A percentile compares a stretch with the other conserved stretches of the same genome.
phyloP scores from a whole-genome alignment of 2,113 vertebrate genomes.

The Heteronetta atricapilla region DNA sequence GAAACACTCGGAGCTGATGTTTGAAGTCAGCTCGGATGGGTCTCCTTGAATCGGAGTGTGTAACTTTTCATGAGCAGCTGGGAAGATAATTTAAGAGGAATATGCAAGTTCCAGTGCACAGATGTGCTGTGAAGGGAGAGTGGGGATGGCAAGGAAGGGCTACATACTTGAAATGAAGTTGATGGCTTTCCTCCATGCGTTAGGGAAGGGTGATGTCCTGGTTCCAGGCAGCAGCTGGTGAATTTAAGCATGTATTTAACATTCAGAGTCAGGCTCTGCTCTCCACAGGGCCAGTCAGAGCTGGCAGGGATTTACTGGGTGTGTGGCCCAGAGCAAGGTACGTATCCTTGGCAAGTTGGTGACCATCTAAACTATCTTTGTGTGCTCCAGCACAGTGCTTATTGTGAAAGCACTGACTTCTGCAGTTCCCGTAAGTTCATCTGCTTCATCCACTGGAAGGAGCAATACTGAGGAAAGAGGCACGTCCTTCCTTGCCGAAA shows the following conservation, averaged over 20 bases:
- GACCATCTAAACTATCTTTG: not conserved
- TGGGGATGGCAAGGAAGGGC: not conserved
- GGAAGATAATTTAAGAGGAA: not conserved
- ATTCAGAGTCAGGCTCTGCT: not conserved
- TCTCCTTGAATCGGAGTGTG: not conserved
- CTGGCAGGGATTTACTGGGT: not conserved
- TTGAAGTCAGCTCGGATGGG: not conserved
- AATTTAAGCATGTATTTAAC: not conserved
- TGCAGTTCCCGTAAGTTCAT: not conserved
- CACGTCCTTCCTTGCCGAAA: not conserved
- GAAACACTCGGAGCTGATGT: not conserved
- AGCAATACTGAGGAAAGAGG: not conserved
- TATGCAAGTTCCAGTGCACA: not conserved
- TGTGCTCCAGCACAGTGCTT: not conserved
- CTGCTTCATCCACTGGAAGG: not conserved
- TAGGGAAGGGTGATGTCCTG: not conserved
- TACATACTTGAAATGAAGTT: not conserved
- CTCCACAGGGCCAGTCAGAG: not conserved
- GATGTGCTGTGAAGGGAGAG: accelerated
- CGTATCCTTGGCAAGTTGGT: not conserved
- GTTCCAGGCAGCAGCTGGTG: not conserved
- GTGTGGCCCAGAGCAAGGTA: not conserved
- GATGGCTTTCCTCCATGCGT: not conserved
- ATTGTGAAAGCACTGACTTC: not conserved
- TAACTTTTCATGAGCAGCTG: not conserved